Conservation (phyloP, 2,113 vertebrate genomes). For the Sciurus niger region DNA sequence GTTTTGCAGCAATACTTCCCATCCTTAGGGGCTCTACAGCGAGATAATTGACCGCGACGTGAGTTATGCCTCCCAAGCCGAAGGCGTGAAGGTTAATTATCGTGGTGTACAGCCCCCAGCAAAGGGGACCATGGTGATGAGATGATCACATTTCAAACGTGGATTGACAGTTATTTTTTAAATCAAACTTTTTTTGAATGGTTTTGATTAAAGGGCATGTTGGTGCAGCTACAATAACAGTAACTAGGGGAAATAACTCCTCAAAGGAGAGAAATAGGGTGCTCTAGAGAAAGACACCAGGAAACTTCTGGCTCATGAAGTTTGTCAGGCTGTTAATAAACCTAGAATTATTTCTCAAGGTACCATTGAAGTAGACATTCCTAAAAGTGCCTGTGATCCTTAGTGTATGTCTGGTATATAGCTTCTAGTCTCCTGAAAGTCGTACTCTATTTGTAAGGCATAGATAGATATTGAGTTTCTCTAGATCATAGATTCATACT, state of each 20-base stretch:
- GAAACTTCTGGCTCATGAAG: constrained; percentile 46
- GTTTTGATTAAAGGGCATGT: constrained; percentile 52
- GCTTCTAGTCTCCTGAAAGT: not conserved
- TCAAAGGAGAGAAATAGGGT: not conserved
- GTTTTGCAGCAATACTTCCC: constrained; percentile 81
- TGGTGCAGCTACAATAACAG: constrained; percentile 38
- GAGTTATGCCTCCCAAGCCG: constrained; percentile 70
- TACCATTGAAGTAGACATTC: not conserved
- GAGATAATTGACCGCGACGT: constrained; percentile 79
- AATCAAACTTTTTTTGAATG: constrained; percentile 56
- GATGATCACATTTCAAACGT: constrained; percentile 65
- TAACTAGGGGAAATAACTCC: not conserved
- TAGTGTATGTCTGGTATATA: not conserved
- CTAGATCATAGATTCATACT: not conserved
- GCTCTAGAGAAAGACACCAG: not conserved
- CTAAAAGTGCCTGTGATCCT: not conserved
- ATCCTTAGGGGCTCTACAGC: constrained; percentile 79
- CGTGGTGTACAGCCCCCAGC: constrained; percentile 69
- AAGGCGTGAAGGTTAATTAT: constrained; percentile 82
- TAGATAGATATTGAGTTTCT: not conserved
- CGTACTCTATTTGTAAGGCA: not conserved
- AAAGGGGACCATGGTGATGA: constrained; percentile 73
- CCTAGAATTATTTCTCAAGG: constrained; percentile 21
- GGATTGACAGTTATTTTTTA: constrained; percentile 44
- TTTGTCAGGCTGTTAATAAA: constrained; percentile 16